Evolutionary conservation across 2,797 vertebrate species (phyloP), one percentile per base, ranked within the genome.

Genomic region (Liparis tanakae): DNA sequence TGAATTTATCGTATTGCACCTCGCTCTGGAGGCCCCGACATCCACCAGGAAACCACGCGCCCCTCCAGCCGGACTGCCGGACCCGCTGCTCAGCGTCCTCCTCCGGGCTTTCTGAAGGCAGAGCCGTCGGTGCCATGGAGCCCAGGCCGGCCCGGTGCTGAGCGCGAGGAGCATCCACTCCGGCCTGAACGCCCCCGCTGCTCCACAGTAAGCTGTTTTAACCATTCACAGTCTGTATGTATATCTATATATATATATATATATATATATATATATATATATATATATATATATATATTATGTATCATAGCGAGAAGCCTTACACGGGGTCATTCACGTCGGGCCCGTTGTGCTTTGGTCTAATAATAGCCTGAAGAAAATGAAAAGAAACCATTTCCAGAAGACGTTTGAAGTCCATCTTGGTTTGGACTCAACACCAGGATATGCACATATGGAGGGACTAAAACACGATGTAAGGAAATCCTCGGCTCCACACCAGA

Each of bases 101-200:
- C 69, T 54, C 39, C 39, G 39, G 39, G 39, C 39, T 12, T 9
- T 37, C 10, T 7, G 36, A 37, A 30, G 25, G 25, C 8, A 17
- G 43, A 82, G 69, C 18, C 15, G 72, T 76, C 77, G 74, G 82
- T 72, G 90, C 79, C 72, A 93, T 94, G 94, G 91, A 91, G 80
- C 66, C 78, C 57, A 63, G 80, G 70, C 50, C 86, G 64, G 83
- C 73, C 79, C 50, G 90, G 74, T 80, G 78, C 81, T 93, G 88
- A 94, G 58, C 69, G 55, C 61, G 60, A 81, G 56, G 64, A 85
- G 82, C 33, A 55, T 43, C 46, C 59, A 41, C 46, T 36, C 73
- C 13, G 82, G 75, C 67, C 80, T 78, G 36, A 39, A 55, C 54
- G 20, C 20, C 72, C 48, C 55, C 76, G 67, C 76, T 70, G 51